Base-by-base conservation (phyloP, 2,113 vertebrate species). In the Microcebus lehilahytsara region DNA sequence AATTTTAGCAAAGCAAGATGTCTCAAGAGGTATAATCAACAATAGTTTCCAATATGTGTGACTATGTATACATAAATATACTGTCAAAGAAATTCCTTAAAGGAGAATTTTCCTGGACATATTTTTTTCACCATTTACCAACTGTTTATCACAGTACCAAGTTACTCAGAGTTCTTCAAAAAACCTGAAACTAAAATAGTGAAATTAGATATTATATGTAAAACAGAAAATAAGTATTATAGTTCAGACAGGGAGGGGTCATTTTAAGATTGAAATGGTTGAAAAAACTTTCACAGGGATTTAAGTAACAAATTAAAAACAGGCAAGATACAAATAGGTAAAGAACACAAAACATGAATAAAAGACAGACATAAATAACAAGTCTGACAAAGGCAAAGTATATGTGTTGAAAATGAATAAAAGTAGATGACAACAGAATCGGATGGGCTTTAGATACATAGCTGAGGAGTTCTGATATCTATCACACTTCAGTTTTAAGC, bases 1-100 rank as follows among this genome's bases (percentile, higher is more conserved):
- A 69, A 62, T 67, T 90, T 95, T 42, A 79, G 60, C 89, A 87
- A 96, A 94, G 56, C 58, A 96, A 91, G 83, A 84, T 64, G 14
- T 90, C n/a, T 89, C 30, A 30, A 84, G 23, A 93, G 67, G 27
- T 75, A 88, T 14, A 9, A 74, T 66, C n/a, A 77, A 7, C 30
- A 72, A 84, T 5, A 80, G 42, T 72, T 93, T 75, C 40, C 25
- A 88, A 17, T 75, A 78, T 14, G 16, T 66, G 20, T 71, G 56
- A 94, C 60, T n/a, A 89, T 1, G 9, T 3, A 66, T 12, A 75
- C 17, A 87, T 37, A 86, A 79, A 97, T 91, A 60, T 53, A 51
- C 9, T 87, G 30, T 80, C n/a, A 69, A 17, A 92, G 42, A 86
- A 96, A 85, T 16, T 46, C 58, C 60, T 93, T 56, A 71, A 96